Conservation (phyloP, 2,113 vertebrate species). For the Rafetus swinhoei region DNA sequence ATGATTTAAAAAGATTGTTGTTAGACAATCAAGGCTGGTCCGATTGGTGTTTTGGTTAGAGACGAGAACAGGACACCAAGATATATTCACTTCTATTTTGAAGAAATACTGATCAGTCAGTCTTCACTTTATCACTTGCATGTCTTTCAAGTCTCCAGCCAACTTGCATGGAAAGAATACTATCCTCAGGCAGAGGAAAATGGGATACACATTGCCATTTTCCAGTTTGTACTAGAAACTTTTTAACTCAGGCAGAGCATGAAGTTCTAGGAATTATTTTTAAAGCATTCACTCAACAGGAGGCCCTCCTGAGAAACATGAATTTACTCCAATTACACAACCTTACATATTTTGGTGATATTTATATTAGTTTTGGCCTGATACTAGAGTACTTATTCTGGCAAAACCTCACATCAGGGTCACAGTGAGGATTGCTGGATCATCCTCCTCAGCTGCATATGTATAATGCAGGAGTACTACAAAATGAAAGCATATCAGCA, state of each 20-base stretch:
- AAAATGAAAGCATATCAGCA: not conserved
- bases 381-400: slow-evolving; percentile 9
- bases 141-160: not conserved
- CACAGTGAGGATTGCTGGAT: slow-evolving; percentile 11
- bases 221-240: not conserved
- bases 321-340: not conserved
- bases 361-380: slow-evolving; percentile 35
- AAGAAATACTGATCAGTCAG: not conserved
- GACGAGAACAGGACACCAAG: not conserved
- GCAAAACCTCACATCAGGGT: not conserved
- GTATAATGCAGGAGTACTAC: not conserved
- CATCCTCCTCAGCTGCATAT: slow-evolving; percentile 39
- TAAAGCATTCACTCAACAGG: not conserved
- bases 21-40: not conserved
- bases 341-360: not conserved
- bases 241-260: not conserved
- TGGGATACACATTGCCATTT: not conserved
- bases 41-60: not conserved
- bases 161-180: not conserved
- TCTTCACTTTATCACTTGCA: not conserved
- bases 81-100: not conserved
- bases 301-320: not conserved
- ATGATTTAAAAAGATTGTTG: not conserved
- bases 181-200: not conserved
- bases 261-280: not conserved